Evolutionary conservation across 2,888 invertebrate genomes (phyloP).

Genomic region (Tridacna gigas): DNA sequence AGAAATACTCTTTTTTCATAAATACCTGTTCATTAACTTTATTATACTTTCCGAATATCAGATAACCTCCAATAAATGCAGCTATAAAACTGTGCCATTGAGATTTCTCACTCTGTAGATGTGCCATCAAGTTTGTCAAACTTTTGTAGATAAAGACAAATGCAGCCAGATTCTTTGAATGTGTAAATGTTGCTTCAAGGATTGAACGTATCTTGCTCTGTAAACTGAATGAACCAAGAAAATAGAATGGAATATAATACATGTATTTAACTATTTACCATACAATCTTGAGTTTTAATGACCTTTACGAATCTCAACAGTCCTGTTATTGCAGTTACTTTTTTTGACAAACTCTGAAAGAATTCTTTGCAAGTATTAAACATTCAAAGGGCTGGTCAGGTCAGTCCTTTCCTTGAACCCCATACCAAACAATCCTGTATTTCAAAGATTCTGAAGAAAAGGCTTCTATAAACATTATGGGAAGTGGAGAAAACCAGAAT

Average conservation of each 20-base stretch:
- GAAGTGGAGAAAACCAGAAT: not conserved
- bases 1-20: too few species aligned
- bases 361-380: too few species aligned
- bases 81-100: slow-evolving; percentile 84
- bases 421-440: too few species aligned
- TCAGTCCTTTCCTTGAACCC: too few species aligned
- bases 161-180: slow-evolving; percentile 85
- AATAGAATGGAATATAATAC: not conserved
- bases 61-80: slow-evolving; percentile 85
- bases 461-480: not conserved
- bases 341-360: too few species aligned
- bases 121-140: slow-evolving; percentile 76
- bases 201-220: slow-evolving; percentile 83
- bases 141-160: slow-evolving; percentile 86
- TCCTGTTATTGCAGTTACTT: too few species aligned
- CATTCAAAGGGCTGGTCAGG: too few species aligned
- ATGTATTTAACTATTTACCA: too few species aligned
- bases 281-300: too few species aligned
- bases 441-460: too few species aligned
- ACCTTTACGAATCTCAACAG: too few species aligned
- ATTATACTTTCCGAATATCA: slow-evolving; percentile 86
- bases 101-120: slow-evolving; percentile 73
- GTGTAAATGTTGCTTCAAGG: slow-evolving; percentile 85
- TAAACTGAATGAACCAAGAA: slow-evolving; percentile 51
- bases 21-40: slow-evolving; percentile 86